These are phyloP conservation scores for Andricus quercusramuli DNA, from an alignment of 2,888 invertebrate species.

Conservation along the genomic window DNA sequence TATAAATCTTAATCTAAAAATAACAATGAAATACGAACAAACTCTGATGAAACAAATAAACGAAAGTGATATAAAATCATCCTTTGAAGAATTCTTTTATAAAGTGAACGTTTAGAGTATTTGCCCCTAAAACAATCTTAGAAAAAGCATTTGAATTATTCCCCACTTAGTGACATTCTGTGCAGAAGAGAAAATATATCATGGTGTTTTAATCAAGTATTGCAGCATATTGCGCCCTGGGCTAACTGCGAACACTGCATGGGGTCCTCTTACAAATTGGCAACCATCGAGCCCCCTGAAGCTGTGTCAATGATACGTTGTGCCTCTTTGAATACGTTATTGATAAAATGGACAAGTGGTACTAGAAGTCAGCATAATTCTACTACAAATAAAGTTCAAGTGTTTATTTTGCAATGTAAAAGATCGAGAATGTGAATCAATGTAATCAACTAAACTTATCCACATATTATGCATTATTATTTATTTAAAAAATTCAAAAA, in stretches of 20 bases:
- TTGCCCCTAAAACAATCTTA: constrained; percentile 40
- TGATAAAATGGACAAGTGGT: constrained; percentile 46
- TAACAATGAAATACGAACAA: not conserved
- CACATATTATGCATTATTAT: too few relatives aligned
- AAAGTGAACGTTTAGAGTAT: not conserved
- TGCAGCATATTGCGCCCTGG: constrained; percentile 72
- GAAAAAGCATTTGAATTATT: constrained; percentile 10
- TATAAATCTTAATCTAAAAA: too few relatives aligned
- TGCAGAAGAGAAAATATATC: constrained; percentile 61
- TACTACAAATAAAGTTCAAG: constrained; percentile 1
- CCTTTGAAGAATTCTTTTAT: not conserved
- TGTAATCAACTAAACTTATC: too few relatives aligned
- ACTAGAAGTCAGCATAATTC: constrained; percentile 48
- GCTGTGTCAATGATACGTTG: constrained; percentile 72
- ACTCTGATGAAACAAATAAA: not conserved
- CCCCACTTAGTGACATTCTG: constrained; percentile 62
- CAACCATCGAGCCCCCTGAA: constrained; percentile 68
- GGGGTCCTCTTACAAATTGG: constrained; percentile 76
- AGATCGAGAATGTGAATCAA: too few relatives aligned
- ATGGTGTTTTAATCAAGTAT: constrained; percentile 74
- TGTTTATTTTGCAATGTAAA: not conserved
- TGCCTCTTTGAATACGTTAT: constrained; percentile 60
- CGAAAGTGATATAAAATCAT: not conserved
- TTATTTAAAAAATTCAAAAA: too few relatives aligned
- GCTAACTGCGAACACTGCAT: constrained; percentile 67